Evolutionary conservation across 2,888 invertebrate species (phyloP).

Genomic region (Mythimna impura): DNA sequence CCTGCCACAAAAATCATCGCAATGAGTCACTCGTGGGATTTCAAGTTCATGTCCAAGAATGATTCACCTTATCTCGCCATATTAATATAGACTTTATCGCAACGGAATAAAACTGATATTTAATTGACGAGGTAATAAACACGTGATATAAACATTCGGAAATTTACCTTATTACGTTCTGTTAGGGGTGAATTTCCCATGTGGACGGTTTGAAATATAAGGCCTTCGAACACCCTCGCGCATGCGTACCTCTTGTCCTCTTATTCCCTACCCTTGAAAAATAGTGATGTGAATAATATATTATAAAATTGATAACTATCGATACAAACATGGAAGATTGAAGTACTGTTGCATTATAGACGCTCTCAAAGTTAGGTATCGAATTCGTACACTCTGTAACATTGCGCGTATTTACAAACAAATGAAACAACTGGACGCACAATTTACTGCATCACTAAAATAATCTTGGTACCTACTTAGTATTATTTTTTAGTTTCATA

Average conservation of each 20-base stretch:
- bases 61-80: conserved; percentile 13
- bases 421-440: too few species aligned
- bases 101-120: accelerated
- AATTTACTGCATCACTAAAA: too few species aligned
- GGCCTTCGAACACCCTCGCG: conserved; percentile 46
- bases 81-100: conserved; percentile 15
- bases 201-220: conserved; percentile 5
- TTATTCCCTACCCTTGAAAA: conserved; percentile 43
- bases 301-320: conserved; percentile 7
- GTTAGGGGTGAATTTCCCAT: conserved; percentile 19
- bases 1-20: conserved; percentile 34
- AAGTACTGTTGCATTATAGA: too few species aligned
- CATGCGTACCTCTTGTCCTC: conserved; percentile 51
- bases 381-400: too few species aligned
- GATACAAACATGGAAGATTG: background rate
- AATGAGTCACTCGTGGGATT: conserved; percentile 28
- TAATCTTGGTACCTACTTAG: too few species aligned
- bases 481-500: too few species aligned
- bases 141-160: background rate
- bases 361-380: too few species aligned
- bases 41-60: conserved; percentile 46
- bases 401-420: too few species aligned
- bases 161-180: background rate
- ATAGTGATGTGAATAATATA: conserved; percentile 47
- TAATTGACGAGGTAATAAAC: background rate